Evolutionary conservation across 2,113 vertebrate species (phyloP), one percentile per base, ranked within the genome.

Genomic region (Hirundichthys speculiger): DNA sequence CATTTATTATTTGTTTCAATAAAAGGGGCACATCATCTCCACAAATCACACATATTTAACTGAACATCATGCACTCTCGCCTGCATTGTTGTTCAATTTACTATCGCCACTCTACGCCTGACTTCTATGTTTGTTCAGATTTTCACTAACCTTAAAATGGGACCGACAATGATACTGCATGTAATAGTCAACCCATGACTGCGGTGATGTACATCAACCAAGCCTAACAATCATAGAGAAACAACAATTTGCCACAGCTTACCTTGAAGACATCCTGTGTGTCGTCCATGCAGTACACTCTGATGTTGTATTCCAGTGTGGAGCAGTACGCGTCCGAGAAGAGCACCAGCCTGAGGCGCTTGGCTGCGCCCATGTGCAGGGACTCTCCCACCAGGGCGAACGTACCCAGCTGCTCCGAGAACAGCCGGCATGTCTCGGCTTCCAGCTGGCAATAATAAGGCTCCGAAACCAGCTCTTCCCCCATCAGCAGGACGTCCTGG

Each of bases 401-500:
- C 84, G 96, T 96, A 42, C 98, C 98, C 86, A 99, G 93, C 91
- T 98, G 96, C 92, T 98, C 96, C 0, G 96, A 94, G 93, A 99
- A 98, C 83, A 99, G 20, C 19, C 95, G 95, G 90, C 96, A 98
- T 13, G 94, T 93, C 78, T 96, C 92, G 0, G 94, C 93, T 89
- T 99, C 98, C 75, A 98, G 93, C 91, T 99, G 98, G 93, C 97
- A 98, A 92, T 98, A 98, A 85, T 94, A 98, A 38, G 95, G 94
- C 84, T 97, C 95, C 0, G 95, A 94, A 73, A 94, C 92, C 0
- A 93, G 87, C 88, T 97, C 96, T 41, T 97, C 93, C 0, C 96
- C 98, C 84, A 99, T 92, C 83, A 96, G 93, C 82, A 99, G 91
- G 84, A 99, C 95, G 0, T 99, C 98, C 97, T 98, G 87, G 46